These are phyloP conservation scores for Camponotus vicinus DNA, from an alignment of 1,140 invertebrate genomes.

Conservation along the genomic window DNA sequence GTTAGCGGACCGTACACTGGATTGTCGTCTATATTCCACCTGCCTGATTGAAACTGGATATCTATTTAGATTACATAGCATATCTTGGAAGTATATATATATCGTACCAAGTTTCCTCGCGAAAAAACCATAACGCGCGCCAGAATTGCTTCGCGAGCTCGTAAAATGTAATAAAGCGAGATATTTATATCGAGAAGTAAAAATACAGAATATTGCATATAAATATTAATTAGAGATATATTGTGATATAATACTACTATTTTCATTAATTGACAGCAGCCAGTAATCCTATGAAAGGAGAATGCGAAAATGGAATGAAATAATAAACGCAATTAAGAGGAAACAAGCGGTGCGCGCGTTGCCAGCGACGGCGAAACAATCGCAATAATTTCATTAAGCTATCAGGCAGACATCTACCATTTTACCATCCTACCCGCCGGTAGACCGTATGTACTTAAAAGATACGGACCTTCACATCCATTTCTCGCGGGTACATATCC, in stretches of 20 bases:
- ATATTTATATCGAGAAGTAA: too few relatives aligned
- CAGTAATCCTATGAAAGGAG: background rate
- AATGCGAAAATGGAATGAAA: background rate
- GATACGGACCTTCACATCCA: conserved; percentile 31
- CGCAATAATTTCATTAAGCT: conserved; percentile 51
- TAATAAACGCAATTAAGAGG: conserved; percentile 36
- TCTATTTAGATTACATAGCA: background rate
- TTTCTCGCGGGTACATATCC: conserved; percentile 31
- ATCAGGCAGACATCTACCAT: conserved; percentile 40
- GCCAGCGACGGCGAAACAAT: conserved; percentile 34
- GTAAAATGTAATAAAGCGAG: background rate
- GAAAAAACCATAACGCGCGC: background rate
- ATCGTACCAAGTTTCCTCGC: too few relatives aligned
- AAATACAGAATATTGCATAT: background rate
- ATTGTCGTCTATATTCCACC: conserved; percentile 13
- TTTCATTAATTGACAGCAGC: background rate
- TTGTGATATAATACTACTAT: conserved; percentile 24
- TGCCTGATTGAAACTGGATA: conserved; percentile 7
- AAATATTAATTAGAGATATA: background rate
- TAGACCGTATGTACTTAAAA: conserved; percentile 18
- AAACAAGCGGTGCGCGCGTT: conserved; percentile 29
- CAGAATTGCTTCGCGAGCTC: background rate
- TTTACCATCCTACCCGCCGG: conserved; percentile 26
- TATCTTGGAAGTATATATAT: background rate
- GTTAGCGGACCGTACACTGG: conserved; percentile 38